Base-by-base conservation (phyloP, 2,113 vertebrate genomes). In the Apus apus region DNA sequence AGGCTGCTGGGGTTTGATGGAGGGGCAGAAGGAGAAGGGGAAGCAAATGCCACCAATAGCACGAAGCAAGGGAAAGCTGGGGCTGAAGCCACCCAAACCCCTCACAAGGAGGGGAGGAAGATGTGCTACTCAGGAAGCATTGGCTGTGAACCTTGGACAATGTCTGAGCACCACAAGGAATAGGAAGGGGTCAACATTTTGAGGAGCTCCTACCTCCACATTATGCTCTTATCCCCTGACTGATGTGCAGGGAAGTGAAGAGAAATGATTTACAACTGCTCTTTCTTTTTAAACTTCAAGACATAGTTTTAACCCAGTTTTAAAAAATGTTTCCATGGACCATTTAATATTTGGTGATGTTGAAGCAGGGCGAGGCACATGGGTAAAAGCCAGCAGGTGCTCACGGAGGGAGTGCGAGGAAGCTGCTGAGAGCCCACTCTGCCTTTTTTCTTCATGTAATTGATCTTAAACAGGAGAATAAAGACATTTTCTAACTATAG, bases 111-210 rank as follows among this genome's bases (percentile, higher is more conserved):
- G 26, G 5, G 30, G 38, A 45, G 46, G n/a, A 94, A 57, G 36
- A 38, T 53, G 34, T 17, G 3, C 0, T 34, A 19, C 29, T 51
- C 34, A 51, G 40, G 30, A 73, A 62, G 40, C 1, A 1, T 10
- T 20, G 10, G 2, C 6, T 70, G 30, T 21, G 34, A 86, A 13
- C 11, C 26, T 61, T 15, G 14, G 16, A 9, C 5, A 5, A 18
- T 22, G 58, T 3, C 46, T 1, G 2, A 15, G 45, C 34, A 43
- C 66, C n/a, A 11, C 20, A 13, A 12, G 50, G 72, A 81, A 22
- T 10, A 25, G 48, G n/a, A 45, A 45, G 0, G 0, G 22, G 48
- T 15, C 29, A 43, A 9, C 0, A 0, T 48, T 72, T 30, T 79
- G 74, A 60, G 61, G 50, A 89, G 13, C 8, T 11, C 14, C 13